Conservation (phyloP, 2,797 vertebrate species). For the Xiphorhynchus erythropygius region DNA sequence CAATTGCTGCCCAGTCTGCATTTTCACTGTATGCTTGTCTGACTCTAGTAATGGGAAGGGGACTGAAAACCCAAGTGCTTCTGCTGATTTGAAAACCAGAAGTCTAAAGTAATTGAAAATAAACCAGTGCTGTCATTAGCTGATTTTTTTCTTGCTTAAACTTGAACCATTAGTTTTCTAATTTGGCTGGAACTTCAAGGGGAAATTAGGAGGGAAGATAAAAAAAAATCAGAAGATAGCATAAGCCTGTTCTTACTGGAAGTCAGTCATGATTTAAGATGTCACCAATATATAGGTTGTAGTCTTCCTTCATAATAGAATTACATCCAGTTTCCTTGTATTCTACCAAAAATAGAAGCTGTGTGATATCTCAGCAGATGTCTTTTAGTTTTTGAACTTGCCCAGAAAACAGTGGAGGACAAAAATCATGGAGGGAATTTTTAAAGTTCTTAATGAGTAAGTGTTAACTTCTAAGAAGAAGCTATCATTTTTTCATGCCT, state of each 20-base stretch:
- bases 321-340: not conserved
- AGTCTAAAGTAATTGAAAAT: not conserved
- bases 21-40: slow-evolving; percentile 6
- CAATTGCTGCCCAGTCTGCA: not conserved
- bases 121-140: not conserved
- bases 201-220: not conserved
- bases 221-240: not conserved
- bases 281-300: not conserved
- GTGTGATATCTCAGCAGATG: not conserved
- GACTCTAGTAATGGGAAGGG: not conserved
- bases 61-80: not conserved
- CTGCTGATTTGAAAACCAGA: not conserved
- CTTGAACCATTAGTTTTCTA: not conserved
- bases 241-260: not conserved
- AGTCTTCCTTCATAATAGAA: not conserved
- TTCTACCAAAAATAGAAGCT: not conserved
- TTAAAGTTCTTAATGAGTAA: not conserved
- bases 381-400: not conserved
- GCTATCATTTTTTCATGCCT: not conserved
- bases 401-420: not conserved
- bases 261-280: not conserved
- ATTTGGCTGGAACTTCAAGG: not conserved
- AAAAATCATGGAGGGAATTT: not conserved
- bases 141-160: not conserved
- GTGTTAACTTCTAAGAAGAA: not conserved